Percentiles rank a stretch among this genome's conserved stretches.
These are phyloP conservation scores for Apis florea DNA, from an alignment of 1,140 invertebrate genomes.

Conservation along the genomic window DNA sequence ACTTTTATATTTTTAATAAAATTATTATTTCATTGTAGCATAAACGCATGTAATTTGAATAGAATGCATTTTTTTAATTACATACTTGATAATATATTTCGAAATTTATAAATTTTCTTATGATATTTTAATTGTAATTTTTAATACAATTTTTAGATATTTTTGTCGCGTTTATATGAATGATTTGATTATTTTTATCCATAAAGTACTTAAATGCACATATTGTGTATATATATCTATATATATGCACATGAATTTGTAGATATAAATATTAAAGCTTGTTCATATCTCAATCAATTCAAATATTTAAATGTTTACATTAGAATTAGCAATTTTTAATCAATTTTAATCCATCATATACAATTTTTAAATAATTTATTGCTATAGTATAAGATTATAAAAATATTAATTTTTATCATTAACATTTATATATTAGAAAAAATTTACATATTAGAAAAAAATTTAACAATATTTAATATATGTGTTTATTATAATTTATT, in stretches of 20 bases:
- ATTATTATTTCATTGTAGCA: background rate
- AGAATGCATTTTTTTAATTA: background rate
- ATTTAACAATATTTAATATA: background rate
- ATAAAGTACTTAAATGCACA: slow-evolving; percentile 8
- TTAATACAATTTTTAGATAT: background rate
- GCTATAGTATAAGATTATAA: background rate
- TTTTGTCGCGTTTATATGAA: background rate
- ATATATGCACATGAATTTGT: slow-evolving; percentile 24
- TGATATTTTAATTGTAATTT: slow-evolving; percentile 2
- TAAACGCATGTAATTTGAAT: no score
- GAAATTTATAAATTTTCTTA: background rate
- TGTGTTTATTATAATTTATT: slow-evolving; percentile 5
- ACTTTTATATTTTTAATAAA: background rate
- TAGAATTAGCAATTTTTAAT: background rate
- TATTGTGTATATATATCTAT: slow-evolving; percentile 4
- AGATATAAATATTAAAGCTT: slow-evolving; percentile 9
- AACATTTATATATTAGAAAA: slow-evolving; percentile 5
- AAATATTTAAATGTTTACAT: background rate
- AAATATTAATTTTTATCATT: background rate
- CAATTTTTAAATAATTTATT: background rate
- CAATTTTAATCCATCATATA: background rate
- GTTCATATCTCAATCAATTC: background rate
- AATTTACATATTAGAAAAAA: background rate
- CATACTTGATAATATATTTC: background rate
- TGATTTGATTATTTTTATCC: background rate